These are phyloP conservation scores for Melanotaenia maccullochi DNA, from an alignment of 2,797 vertebrate genomes.

Conservation along the genomic window DNA sequence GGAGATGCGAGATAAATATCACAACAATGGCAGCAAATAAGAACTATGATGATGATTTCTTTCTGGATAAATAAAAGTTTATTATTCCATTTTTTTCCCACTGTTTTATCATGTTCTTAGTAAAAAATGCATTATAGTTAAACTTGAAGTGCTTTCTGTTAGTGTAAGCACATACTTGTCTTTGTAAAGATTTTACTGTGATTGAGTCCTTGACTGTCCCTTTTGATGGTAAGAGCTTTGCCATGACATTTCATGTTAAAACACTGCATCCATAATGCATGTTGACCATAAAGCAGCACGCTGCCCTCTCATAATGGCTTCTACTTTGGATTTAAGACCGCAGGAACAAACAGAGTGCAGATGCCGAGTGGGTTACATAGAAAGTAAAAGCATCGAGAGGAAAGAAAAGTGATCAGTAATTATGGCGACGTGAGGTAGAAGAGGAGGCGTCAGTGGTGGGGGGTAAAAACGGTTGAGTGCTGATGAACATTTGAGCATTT, in stretches of 20 bases:
- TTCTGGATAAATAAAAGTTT: slow-evolving; percentile 1
- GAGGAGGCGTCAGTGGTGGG: slow-evolving; percentile 30
- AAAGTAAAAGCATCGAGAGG: slow-evolving; percentile 23
- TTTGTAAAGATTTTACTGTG: slow-evolving; percentile 24
- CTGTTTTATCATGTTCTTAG: neutral
- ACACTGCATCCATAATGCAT: slow-evolving; percentile 48
- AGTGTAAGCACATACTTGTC: slow-evolving; percentile 13
- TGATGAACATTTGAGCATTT: slow-evolving; percentile 82
- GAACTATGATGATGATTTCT: neutral
- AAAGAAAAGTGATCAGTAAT: slow-evolving; percentile 61
- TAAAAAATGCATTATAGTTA: slow-evolving; percentile 11
- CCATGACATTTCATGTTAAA: slow-evolving; percentile 39
- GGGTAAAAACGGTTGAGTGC: slow-evolving; percentile 61
- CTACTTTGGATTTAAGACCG: slow-evolving; percentile 13
- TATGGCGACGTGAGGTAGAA: slow-evolving; percentile 46
- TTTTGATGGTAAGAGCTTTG: slow-evolving; percentile 26
- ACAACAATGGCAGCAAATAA: neutral
- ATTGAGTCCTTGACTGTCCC: slow-evolving; percentile 48
- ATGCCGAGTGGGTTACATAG: slow-evolving; percentile 7
- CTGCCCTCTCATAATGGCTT: slow-evolving; percentile 9
- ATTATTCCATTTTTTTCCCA: neutral
- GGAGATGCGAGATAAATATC: neutral
- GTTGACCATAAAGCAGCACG: slow-evolving; percentile 15
- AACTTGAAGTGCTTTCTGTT: slow-evolving; percentile 21
- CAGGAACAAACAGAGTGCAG: slow-evolving; percentile 21